Base-by-base conservation (phyloP, 1,140 invertebrate species). In the Pinna nobilis region DNA sequence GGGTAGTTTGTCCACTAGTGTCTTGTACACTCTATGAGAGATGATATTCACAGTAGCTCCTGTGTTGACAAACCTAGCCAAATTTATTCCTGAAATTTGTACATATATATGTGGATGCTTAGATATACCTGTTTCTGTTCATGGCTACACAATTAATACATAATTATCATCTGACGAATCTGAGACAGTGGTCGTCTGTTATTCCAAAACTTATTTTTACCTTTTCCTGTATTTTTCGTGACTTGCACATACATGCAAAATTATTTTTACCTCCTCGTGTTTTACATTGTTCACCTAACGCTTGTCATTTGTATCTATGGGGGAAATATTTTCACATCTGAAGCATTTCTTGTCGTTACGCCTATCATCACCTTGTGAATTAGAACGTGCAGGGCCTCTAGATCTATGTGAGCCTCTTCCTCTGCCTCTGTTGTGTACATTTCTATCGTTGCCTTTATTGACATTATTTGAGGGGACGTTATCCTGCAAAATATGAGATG, bases 31-130 rank as follows among this genome's bases (percentile, higher is more conserved):
- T 30, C 7, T 61, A 51, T 70, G 25, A 49, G 50, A 28, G 15
- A 61, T 20, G 30, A 53, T 60, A 44, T 50, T 70, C 13, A 61
- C 18, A 30, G 30, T 61, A 23, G 66, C 51, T 35, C 49, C 66
- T 15, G 35, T 68, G 33, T 68, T 51, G 4, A 57, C 53, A 35
- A 70, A 3, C 39, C 60, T 61, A 25, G 33, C 32, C 13, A 55
- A 35, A 18, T 67, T 18, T 39, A 25, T 53, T 32, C 18, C 44
- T 25, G 3, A n/a, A 11, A 67, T 23, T 53, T 11, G 32, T 13
- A 60, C 0, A 15, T 37, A 35, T 6, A 32, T 39, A 23, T 60
- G 32, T n/a, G 57, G 57, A 35, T 60, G 57, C 11, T 60, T 60
- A n/a, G 20, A 20, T 25, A n/a, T 60, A 35, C 9, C 35, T 20